Conservation (phyloP, 2,797 vertebrate species). For the Cottoperca gobio region DNA sequence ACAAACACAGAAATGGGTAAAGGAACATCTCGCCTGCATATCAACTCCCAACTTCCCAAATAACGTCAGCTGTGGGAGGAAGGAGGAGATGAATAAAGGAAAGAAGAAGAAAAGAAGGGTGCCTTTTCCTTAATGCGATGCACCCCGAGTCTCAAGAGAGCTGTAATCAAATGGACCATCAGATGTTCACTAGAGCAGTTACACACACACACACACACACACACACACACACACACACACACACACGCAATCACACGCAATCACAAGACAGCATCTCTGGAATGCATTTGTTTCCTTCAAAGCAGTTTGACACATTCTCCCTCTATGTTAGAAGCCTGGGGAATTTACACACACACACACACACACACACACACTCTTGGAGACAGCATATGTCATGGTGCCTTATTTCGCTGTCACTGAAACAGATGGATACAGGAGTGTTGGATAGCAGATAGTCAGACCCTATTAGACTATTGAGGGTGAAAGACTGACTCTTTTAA, state of each 20-base stretch:
- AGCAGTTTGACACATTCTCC: conserved; percentile 35
- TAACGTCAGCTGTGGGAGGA: conserved; percentile 13
- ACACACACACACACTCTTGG: neutral
- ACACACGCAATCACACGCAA: conserved; percentile 8
- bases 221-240: conserved; percentile 23
- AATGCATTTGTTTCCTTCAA: conserved; percentile 57
- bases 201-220: conserved; percentile 21
- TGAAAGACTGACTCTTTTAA: neutral
- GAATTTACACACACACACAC: conserved; percentile 1
- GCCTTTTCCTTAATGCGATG: conserved; percentile 48
- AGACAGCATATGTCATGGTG: conserved; percentile 34
- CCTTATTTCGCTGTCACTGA: neutral
- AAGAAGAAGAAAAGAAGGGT: conserved; percentile 9
- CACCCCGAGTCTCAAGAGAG: conserved; percentile 40
- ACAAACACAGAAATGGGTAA: conserved; percentile 34
- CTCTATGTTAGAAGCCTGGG: conserved; percentile 2
- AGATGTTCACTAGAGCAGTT: conserved; percentile 57
- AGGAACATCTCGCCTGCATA: conserved; percentile 26
- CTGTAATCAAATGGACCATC: conserved; percentile 53
- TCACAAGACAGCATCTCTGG: conserved; percentile 41
- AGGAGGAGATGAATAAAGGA: conserved; percentile 7
- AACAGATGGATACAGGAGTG: neutral
- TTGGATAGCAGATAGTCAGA: neutral
- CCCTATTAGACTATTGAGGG: neutral
- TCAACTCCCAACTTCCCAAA: conserved; percentile 14